Base-by-base conservation (phyloP, 2,113 vertebrate genomes). In the Tupaia chinensis region DNA sequence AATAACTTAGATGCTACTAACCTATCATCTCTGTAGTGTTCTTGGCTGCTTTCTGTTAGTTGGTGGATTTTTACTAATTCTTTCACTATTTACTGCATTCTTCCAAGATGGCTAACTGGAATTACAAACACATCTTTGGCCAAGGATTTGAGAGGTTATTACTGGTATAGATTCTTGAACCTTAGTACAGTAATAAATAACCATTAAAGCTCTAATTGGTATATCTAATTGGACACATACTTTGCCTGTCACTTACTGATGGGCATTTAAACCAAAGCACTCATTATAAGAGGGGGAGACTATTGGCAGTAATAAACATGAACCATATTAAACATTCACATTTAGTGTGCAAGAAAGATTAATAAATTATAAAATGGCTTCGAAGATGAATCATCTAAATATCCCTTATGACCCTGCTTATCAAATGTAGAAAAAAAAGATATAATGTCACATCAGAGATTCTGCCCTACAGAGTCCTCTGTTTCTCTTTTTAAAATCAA, bases 301-400 rank as follows among this genome's bases (percentile, higher is more conserved):
- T 93, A 32, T 68, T 91, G 74, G 11, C 58, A 69, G 34, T 82
- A 68, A 92, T 87, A 95, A 88, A 87, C 17, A 68, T 13, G n/a
- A 90, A 82, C 60, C 66, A 82, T 95, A 92, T 93, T 96, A 92
- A 97, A 87, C 68, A 87, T 92, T 97, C 76, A 87, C 89, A 85
- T 72, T 89, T 96, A 85, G 17, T 96, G 79, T 93, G n/a, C 60
- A 97, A 97, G 89, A 91, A 97, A 98, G 76, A 83, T 84, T 92
- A 97, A 92, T 32, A 23, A 95, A 93, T 94, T 96, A 66, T 95
- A 2, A 91, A 95, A 65, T 91, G 92, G 7, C 87, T 97, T 91
- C 83, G 77, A 92, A 93, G 73, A 61, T n/a, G 65, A 61, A 84
- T 93, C 34, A 69, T 94, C 70, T 87, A 74, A 96, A 76, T 66